A percentile compares a stretch with the other conserved stretches of the same genome.
These are phyloP conservation scores for Dinoponera quadriceps DNA, from an alignment of 1,140 invertebrate genomes.

Conservation along the genomic window DNA sequence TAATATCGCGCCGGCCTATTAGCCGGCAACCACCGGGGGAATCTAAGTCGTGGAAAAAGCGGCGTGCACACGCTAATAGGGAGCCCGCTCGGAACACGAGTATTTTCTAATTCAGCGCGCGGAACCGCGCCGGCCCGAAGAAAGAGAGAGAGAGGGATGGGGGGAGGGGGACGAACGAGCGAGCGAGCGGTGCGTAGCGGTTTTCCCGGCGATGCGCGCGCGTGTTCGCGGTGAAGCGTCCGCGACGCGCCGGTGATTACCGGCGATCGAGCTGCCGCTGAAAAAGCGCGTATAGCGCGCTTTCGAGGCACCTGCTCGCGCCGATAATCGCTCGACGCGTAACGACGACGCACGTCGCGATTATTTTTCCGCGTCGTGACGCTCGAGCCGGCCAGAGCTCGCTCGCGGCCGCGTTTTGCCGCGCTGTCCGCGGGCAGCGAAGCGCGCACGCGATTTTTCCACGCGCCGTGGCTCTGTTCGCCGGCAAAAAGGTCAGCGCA, in stretches of 20 bases:
- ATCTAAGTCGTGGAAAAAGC: slow-evolving; percentile 49
- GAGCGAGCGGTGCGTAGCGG: slow-evolving; percentile 7
- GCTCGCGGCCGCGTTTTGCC: slow-evolving; percentile 24
- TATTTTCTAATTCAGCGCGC: slow-evolving; percentile 58
- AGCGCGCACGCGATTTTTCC: slow-evolving; percentile 55
- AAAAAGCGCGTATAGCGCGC: slow-evolving; percentile 27
- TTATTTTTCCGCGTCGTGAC: slow-evolving; percentile 57
- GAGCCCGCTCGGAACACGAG: slow-evolving; percentile 27
- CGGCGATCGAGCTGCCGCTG: slow-evolving; percentile 11
- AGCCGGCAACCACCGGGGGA: slow-evolving; percentile 38
- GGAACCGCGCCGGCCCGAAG: slow-evolving; percentile 28
- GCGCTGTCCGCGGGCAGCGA: slow-evolving; percentile 8
- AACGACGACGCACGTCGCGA: slow-evolving; percentile 23
- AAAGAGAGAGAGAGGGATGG: slow-evolving; percentile 6
- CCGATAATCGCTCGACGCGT: slow-evolving; percentile 41
- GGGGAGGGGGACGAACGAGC: not conserved
- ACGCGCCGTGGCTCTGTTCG: slow-evolving; percentile 40
- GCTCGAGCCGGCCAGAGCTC: slow-evolving; percentile 2
- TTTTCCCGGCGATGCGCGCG: not conserved
- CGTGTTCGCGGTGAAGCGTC: slow-evolving; percentile 9
- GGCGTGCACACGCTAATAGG: slow-evolving; percentile 53
- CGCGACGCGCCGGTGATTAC: slow-evolving; percentile 31
- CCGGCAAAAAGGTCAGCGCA: slow-evolving; percentile 70
- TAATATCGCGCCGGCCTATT: slow-evolving; percentile 49
- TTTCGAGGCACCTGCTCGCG: not conserved